These are phyloP conservation scores for Propithecus coquereli DNA, from an alignment of 2,113 vertebrate genomes.

Conservation along the genomic window DNA sequence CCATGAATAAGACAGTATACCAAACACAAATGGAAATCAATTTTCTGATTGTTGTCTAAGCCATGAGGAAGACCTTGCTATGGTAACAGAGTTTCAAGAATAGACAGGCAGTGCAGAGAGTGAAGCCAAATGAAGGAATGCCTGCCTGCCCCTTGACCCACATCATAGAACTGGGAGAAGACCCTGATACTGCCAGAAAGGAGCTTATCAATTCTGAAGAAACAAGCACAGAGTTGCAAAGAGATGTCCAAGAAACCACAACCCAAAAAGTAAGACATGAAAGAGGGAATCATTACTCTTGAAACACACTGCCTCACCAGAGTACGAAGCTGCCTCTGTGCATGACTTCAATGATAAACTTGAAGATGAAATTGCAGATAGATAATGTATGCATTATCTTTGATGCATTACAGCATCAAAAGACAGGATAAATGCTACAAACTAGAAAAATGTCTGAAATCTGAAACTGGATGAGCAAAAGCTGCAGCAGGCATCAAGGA, in stretches of 20 bases:
- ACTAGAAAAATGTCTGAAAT: constrained; percentile 87
- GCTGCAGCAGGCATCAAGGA: constrained; percentile 89
- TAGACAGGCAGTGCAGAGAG: constrained; percentile 87
- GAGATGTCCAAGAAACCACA: constrained; percentile 84
- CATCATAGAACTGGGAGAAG: constrained; percentile 88
- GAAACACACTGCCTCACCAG: constrained; percentile 87
- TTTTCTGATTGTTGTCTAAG: constrained; percentile 88
- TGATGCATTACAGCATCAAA: constrained; percentile 69
- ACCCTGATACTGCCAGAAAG: constrained; percentile 89
- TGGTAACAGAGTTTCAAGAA: constrained; percentile 85
- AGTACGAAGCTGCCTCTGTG: constrained; percentile 91
- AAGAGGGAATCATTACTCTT: background rate
- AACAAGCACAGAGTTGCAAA: constrained; percentile 88
- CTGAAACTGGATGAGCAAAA: constrained; percentile 90
- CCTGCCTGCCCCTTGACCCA: constrained; percentile 83
- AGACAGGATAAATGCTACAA: constrained; percentile 91
- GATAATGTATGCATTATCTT: constrained; percentile 84
- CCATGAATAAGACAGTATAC: constrained; percentile 84
- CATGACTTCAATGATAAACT: constrained; percentile 92
- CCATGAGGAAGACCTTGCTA: constrained; percentile 86
- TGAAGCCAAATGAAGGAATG: constrained; percentile 88
- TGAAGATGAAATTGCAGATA: constrained; percentile 92
- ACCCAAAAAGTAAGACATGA: background rate
- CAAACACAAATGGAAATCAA: constrained; percentile 90
- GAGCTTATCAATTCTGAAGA: constrained; percentile 91